Evolutionary conservation across 37 sponge, comb jelly and placozoan species (phyloP).

Genomic region (Lycopodina hypogea): DNA sequence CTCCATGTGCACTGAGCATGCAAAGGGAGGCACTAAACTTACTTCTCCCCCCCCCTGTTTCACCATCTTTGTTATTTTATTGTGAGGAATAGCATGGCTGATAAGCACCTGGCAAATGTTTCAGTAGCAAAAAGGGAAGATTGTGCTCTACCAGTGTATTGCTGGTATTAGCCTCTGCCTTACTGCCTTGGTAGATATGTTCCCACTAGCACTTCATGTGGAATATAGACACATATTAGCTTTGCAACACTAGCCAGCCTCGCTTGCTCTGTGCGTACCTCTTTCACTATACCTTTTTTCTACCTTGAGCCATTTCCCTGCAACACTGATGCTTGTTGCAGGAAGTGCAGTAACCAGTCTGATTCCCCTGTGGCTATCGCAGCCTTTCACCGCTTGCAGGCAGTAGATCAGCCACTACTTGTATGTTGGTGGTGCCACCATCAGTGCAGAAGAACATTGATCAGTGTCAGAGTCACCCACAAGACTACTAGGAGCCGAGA

Average conservation of each 20-base stretch:
- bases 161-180: slow-evolving; percentile 6
- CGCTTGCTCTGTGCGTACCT: no score
- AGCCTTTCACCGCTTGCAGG: no score
- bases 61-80: neutral
- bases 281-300: no score
- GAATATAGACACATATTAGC: neutral
- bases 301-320: no score
- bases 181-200: slow-evolving; percentile 6
- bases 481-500: no score
- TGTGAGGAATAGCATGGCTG: slow-evolving; percentile 11
- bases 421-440: no score
- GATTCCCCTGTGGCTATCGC: no score
- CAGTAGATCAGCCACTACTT: no score
- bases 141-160: slow-evolving; percentile 15
- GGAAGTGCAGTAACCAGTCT: no score
- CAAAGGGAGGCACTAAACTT: slow-evolving; percentile 1
- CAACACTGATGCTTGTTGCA: no score
- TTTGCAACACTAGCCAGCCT: neutral
- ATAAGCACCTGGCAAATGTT: slow-evolving; percentile 17
- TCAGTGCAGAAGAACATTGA: no score
- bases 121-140: slow-evolving; percentile 12
- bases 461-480: no score
- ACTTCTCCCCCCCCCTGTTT: neutral
- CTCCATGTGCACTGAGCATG: neutral
- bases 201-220: neutral